Evolutionary conservation across 30 jellyfish, hydroid and myxozoan genomes (phyloP).

Genomic region (Aurelia aurita): DNA sequence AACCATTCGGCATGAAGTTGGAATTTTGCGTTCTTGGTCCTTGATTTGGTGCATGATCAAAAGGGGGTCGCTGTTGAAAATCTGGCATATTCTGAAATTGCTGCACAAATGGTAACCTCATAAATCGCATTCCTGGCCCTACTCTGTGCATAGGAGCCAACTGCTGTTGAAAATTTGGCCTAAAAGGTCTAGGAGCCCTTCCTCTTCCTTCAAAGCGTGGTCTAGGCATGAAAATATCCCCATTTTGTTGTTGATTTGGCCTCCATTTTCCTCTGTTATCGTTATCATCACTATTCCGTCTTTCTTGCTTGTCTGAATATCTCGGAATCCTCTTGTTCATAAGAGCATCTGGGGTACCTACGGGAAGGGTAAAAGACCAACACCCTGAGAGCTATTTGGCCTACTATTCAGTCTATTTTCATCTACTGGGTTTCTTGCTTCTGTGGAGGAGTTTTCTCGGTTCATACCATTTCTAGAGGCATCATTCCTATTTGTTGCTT

Average conservation of each 20-base stretch:
- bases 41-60: neutral
- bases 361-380: neutral
- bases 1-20: neutral
- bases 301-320: neutral
- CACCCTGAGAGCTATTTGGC: no score
- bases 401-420: no score
- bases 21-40: neutral
- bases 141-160: no score
- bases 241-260: neutral
- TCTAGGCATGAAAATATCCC: neutral
- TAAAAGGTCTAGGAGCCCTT: neutral
- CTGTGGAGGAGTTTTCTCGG: no score
- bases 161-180: neutral
- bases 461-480: no score
- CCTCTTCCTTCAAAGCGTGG: neutral
- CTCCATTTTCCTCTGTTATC: neutral
- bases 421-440: no score
- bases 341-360: neutral
- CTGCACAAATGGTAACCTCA: no score
- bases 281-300: neutral
- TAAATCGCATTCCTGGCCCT: no score
- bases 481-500: no score
- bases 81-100: no score
- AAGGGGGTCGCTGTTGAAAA: no score
- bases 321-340: constrained; percentile 4